These are phyloP conservation scores for Pediacus dermestoides DNA, from an alignment of 2,888 invertebrate genomes.

Conservation along the genomic window DNA sequence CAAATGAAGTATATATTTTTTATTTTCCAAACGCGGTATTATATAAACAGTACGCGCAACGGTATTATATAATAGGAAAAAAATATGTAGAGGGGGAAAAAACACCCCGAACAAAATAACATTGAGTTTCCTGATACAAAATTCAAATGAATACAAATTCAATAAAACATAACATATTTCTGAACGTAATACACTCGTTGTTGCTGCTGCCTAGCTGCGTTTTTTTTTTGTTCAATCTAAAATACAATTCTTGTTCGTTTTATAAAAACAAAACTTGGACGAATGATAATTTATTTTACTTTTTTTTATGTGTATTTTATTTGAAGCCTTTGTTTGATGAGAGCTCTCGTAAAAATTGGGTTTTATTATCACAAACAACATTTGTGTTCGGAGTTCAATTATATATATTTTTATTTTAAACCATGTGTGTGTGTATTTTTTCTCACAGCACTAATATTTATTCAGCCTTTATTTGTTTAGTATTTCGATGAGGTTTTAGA, in stretches of 20 bases:
- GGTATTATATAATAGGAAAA: no score
- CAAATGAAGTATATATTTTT: no score
- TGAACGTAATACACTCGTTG: slow-evolving; percentile 33
- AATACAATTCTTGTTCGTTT: slow-evolving; percentile 40
- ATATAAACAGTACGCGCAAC: no score
- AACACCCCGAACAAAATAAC: slow-evolving; percentile 18
- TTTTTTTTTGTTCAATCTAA: slow-evolving; percentile 37
- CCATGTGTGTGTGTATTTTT: slow-evolving; percentile 41
- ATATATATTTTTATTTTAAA: slow-evolving; percentile 47
- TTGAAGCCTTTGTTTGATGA: slow-evolving; percentile 44
- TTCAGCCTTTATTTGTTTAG: slow-evolving; percentile 44
- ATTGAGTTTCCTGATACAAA: slow-evolving; percentile 31
- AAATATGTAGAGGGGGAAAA: no score
- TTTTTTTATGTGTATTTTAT: slow-evolving; percentile 45
- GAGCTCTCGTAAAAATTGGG: slow-evolving; percentile 50
- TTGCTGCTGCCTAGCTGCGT: no score
- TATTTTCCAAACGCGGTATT: no score
- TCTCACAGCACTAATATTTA: slow-evolving; percentile 43
- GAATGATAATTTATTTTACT: slow-evolving; percentile 45
- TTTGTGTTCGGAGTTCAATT: slow-evolving; percentile 48
- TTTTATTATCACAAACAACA: slow-evolving; percentile 51
- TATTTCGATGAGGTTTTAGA: slow-evolving; percentile 22
- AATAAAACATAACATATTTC: slow-evolving; percentile 39
- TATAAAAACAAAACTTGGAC: slow-evolving; percentile 43
- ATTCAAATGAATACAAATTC: slow-evolving; percentile 34